Evolutionary conservation across 2,797 vertebrate species (phyloP).

Genomic region (Triplophysa yarkandensis): DNA sequence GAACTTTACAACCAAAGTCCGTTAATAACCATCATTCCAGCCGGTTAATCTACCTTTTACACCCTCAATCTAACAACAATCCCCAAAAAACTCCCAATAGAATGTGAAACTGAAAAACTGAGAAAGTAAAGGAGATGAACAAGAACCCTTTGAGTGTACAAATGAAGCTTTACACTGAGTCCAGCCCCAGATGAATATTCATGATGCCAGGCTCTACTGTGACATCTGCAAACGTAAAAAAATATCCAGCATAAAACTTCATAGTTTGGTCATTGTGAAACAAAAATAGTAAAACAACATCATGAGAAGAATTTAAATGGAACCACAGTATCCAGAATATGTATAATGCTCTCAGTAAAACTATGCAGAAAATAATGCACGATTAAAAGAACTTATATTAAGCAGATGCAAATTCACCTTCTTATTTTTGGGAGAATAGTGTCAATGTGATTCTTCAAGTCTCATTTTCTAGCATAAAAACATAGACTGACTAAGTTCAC

Average conservation of each 20-base stretch:
- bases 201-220: slow-evolving; percentile 9
- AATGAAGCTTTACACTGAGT: neutral
- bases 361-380: neutral
- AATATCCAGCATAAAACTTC: slow-evolving; percentile 4
- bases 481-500: neutral
- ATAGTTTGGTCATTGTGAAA: slow-evolving; percentile 19
- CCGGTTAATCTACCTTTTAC: neutral
- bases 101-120: neutral
- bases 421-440: neutral
- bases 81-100: neutral
- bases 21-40: slow-evolving; percentile 8
- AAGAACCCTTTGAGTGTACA: neutral
- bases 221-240: slow-evolving; percentile 20
- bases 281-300: slow-evolving; percentile 21
- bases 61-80: slow-evolving; percentile 7
- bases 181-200: slow-evolving; percentile 18
- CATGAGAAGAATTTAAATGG: slow-evolving; percentile 7
- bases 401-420: neutral
- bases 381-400: too few relatives aligned
- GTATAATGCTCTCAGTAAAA: neutral
- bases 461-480: neutral
- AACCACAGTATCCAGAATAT: neutral
- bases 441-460: neutral
- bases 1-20: slow-evolving; percentile 14
- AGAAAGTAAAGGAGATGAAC: neutral